These are phyloP conservation scores for Apis dorsata DNA, from an alignment of 1,140 invertebrate genomes.

Conservation along the genomic window DNA sequence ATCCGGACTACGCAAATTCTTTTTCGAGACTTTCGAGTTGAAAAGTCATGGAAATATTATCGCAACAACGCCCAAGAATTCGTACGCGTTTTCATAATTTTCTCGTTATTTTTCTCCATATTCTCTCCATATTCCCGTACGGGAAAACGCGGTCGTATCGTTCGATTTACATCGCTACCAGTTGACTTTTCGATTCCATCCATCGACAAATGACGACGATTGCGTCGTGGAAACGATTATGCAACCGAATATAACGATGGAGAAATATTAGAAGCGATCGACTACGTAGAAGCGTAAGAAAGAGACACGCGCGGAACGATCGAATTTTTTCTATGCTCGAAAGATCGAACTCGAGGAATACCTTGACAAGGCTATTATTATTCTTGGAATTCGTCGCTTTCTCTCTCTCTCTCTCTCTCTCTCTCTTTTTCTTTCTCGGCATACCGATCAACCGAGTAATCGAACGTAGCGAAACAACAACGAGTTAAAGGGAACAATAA, in stretches of 20 bases:
- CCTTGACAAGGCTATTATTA: conserved; percentile 69
- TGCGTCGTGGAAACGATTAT: neutral
- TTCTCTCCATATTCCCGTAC: neutral
- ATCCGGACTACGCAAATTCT: neutral
- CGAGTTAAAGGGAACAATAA: neutral
- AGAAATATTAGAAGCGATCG: neutral
- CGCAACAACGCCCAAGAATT: no score
- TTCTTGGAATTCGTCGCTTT: conserved; percentile 65
- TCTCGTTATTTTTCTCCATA: no score
- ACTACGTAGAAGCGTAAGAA: neutral
- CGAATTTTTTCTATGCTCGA: conserved; percentile 36
- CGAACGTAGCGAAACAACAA: conserved; percentile 41
- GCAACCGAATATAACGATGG: neutral
- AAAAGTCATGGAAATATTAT: neutral
- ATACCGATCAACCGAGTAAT: conserved; percentile 52
- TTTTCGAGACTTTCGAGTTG: neutral
- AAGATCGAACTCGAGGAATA: conserved; percentile 47
- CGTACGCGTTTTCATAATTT: no score
- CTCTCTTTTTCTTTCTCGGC: conserved; percentile 41
- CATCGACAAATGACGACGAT: neutral
- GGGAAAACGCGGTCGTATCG: neutral
- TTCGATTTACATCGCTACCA: neutral
- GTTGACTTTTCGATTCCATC: neutral
- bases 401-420: neutral
- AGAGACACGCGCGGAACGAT: neutral